phyloP scores from a whole-genome alignment of 2,888 invertebrate genomes.

The Xestobium rufovillosum region DNA sequence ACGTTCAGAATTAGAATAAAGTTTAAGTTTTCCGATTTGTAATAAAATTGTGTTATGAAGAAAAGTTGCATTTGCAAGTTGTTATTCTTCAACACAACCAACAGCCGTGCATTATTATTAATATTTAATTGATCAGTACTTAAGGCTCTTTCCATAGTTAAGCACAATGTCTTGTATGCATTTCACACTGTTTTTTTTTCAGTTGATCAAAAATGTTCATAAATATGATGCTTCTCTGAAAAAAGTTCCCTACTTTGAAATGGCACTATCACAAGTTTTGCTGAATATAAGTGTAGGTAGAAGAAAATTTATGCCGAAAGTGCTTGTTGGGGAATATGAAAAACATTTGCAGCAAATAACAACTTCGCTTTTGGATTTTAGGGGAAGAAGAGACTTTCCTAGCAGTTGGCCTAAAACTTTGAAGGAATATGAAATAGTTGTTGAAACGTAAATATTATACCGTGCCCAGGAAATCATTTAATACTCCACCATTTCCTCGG shows the following conservation, averaged over 20 bases:
- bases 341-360: slow-evolving; percentile 74
- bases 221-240: slow-evolving; percentile 65
- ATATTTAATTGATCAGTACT: too few species aligned
- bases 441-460: slow-evolving; percentile 70
- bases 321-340: slow-evolving; percentile 81
- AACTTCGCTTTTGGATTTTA: slow-evolving; percentile 74
- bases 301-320: slow-evolving; percentile 86
- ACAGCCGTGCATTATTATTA: too few species aligned
- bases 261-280: slow-evolving; percentile 74
- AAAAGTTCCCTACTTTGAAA: slow-evolving; percentile 76
- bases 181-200: slow-evolving; percentile 39
- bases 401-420: slow-evolving; percentile 65
- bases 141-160: too few species aligned
- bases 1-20: too few species aligned
- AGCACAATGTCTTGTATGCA: too few species aligned
- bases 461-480: too few species aligned
- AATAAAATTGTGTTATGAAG: too few species aligned
- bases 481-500: too few species aligned
- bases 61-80: too few species aligned
- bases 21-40: too few species aligned
- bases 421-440: slow-evolving; percentile 71
- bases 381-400: slow-evolving; percentile 59
- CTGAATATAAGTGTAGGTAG: slow-evolving; percentile 76
- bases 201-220: slow-evolving; percentile 75
- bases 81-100: too few species aligned